Base-by-base conservation (phyloP, 2,797 vertebrate genomes). In the Pristis pectinata region DNA sequence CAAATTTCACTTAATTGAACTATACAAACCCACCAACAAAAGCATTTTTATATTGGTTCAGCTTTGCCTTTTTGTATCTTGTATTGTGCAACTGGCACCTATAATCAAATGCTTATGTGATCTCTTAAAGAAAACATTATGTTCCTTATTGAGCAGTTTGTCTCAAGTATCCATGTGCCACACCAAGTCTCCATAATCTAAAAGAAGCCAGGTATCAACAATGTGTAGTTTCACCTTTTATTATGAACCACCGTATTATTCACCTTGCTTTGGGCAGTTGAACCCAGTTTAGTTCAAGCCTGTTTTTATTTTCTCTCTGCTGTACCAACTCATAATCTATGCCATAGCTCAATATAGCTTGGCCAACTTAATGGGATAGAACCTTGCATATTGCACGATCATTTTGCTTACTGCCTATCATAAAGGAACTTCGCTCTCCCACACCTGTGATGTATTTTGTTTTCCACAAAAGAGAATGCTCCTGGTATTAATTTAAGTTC, bases 11-110 rank as follows among this genome's bases (percentile, higher is more conserved):
- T 89, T 37, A 67, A 41, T 67, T 67, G 87, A 91, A 91, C n/a
- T 22, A 49, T 9, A 41, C 15, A 64, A 37, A 22, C 2, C 7
- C 15, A 41, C 19, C 61, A 41, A 41, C 19, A 41, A n/a, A 41
- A 41, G 9, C n/a, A 91, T 67, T 67, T 91, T 41, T 91, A 67
- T 19, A 91, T 41, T 67, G 67, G 8, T 3, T 22, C 87, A 91
- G 87, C 87, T 67, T 91, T 67, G n/a, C 87, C 59, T 67, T 91
- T 91, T 67, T 67, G 22, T 19, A 91, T 37, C n/a, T 91, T 24
- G 11, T n/a, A 87, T n/a, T 87, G 59, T 91, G 61, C 91, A 91
- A 27, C n/a, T 91, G 59, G 61, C n/a, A 91, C 83, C 56, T 91
- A 19, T 59, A 87, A n/a, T n/a, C 3, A 19, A 34, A 59, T 87